Percentiles rank a stretch among this genome's conserved stretches.
Evolutionary conservation across 2,113 vertebrate species (phyloP).

Genomic region (Antigone vipio): DNA sequence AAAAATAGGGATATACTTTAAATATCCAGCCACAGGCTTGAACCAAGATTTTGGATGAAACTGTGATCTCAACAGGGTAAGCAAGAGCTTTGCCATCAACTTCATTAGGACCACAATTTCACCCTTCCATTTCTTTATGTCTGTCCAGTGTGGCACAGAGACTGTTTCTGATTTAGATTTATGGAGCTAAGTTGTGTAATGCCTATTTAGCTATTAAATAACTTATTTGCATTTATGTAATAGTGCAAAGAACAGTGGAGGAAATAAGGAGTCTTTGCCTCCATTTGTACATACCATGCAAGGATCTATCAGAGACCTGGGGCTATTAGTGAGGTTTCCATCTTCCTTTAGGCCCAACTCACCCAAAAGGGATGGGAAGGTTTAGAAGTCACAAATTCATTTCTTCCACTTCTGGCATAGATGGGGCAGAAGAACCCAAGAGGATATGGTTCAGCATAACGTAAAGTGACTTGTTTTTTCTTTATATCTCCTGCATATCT

Average conservation of each 20-base stretch:
- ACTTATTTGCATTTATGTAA: neutral
- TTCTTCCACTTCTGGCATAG: neutral
- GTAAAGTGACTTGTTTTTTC: neutral
- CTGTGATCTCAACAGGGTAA: neutral
- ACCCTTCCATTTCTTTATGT: neutral
- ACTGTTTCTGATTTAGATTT: neutral
- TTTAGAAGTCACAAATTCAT: neutral
- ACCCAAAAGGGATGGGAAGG: neutral
- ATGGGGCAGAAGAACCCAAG: neutral
- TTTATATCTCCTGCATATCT: neutral
- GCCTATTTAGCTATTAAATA: neutral
- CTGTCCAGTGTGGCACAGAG: neutral
- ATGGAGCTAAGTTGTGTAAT: neutral
- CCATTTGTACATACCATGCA: neutral
- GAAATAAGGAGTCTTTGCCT: neutral
- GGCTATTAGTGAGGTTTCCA: neutral
- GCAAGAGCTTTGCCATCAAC: neutral
- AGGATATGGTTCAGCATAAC: neutral
- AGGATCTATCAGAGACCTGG: neutral
- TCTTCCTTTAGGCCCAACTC: neutral
- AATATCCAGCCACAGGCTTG: neutral
- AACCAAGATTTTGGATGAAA: neutral
- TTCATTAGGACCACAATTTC: neutral
- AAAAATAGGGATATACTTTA: neutral
- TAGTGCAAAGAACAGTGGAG: neutral